Conservation (phyloP, 2,888 invertebrate species). For the Drosophila recens region DNA sequence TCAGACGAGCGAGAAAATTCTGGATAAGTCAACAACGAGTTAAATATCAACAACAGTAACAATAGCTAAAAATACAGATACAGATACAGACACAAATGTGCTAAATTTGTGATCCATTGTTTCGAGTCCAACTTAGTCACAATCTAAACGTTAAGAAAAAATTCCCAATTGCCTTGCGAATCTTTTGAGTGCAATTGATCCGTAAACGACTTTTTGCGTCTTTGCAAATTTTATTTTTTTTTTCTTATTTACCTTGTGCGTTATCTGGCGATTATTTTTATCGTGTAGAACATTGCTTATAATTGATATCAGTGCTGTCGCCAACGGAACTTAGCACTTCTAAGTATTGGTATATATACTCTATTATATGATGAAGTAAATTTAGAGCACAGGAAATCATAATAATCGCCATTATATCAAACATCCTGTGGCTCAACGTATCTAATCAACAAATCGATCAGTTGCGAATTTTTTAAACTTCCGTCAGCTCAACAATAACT, state of each 20-base stretch:
- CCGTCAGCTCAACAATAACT: neutral
- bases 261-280: slow-evolving; percentile 52
- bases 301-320: slow-evolving; percentile 24
- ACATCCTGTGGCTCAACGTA: slow-evolving; percentile 40
- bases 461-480: slow-evolving; percentile 6
- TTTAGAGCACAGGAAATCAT: slow-evolving; percentile 27
- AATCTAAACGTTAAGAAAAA: neutral
- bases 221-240: slow-evolving; percentile 4
- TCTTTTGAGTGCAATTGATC: slow-evolving; percentile 17
- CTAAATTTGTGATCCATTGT: neutral
- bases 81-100: slow-evolving; percentile 14
- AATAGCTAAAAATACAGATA: slow-evolving; percentile 3
- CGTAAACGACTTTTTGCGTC: slow-evolving; percentile 15
- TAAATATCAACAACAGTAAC: neutral
- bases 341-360: slow-evolving; percentile 4
- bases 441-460: slow-evolving; percentile 30
- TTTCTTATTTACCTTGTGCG: slow-evolving; percentile 7
- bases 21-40: slow-evolving; percentile 13
- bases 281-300: slow-evolving; percentile 27
- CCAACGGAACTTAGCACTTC: slow-evolving; percentile 32
- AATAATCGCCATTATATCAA: slow-evolving; percentile 20
- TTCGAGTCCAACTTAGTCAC: slow-evolving; percentile 3
- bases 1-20: slow-evolving; percentile 32
- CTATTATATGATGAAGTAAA: neutral
- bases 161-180: slow-evolving; percentile 1